Conservation (phyloP, 2,888 invertebrate genomes). For the Neoaliturus tenellus region DNA sequence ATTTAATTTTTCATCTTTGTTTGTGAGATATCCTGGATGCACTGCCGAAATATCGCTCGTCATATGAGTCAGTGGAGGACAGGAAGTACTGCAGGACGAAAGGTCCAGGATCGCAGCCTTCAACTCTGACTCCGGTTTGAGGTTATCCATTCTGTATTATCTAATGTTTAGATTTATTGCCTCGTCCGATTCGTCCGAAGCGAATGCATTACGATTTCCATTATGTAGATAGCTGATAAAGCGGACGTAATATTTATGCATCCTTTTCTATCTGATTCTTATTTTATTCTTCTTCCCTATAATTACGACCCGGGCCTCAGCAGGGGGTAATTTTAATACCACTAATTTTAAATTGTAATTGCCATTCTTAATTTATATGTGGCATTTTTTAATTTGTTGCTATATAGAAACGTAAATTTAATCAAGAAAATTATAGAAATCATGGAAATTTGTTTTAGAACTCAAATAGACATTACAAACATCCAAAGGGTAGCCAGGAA, state of each 20-base stretch:
- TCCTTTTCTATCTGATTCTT: neutral
- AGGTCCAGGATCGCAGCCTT: neutral
- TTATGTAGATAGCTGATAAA: slow-evolving; percentile 17
- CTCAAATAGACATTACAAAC: no score
- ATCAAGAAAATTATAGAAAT: no score
- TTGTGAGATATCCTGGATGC: no score
- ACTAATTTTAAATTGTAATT: no score
- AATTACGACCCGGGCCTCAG: neutral
- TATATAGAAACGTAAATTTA: no score
- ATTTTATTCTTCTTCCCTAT: neutral
- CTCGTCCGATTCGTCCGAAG: neutral
- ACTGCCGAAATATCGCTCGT: no score
- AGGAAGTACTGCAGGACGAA: slow-evolving; percentile 1
- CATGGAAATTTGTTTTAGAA: no score
- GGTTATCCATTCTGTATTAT: slow-evolving; percentile 27
- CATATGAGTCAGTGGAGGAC: no score
- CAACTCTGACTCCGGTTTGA: neutral
- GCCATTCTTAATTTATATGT: no score
- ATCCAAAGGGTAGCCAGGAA: no score
- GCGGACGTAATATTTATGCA: slow-evolving; percentile 3
- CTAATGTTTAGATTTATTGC: slow-evolving; percentile 7
- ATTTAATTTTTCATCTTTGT: no score
- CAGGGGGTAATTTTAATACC: neutral
- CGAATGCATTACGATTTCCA: slow-evolving; percentile 12
- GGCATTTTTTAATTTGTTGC: no score